These are phyloP conservation scores for Lasius fuliginosus DNA, from an alignment of 2,888 invertebrate genomes.

Conservation along the genomic window DNA sequence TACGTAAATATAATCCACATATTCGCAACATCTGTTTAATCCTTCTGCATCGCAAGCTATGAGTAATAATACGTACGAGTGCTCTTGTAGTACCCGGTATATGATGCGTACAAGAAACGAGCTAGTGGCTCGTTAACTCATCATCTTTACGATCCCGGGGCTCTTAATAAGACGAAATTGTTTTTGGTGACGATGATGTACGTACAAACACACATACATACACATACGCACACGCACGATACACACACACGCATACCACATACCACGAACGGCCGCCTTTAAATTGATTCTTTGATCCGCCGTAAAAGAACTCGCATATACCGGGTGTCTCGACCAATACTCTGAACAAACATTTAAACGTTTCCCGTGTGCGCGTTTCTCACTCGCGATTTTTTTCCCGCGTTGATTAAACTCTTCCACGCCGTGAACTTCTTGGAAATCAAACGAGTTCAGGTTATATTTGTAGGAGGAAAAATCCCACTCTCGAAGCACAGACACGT, in stretches of 20 bases:
- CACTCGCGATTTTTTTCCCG: conserved; percentile 3
- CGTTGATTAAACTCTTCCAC: conserved; percentile 32
- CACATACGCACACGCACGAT: not conserved
- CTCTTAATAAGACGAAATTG: conserved; percentile 74
- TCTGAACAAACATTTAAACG: not conserved
- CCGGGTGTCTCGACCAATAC: conserved; percentile 37
- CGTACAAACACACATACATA: not conserved
- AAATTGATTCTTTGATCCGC: conserved; percentile 65
- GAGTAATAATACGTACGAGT: not conserved
- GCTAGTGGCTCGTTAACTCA: conserved; percentile 59
- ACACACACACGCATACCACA: conserved; percentile 7
- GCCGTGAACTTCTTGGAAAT: conserved; percentile 34
- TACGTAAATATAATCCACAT: not conserved
- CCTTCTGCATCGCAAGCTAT: not conserved
- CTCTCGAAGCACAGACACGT: not conserved
- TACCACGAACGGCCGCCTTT: conserved; percentile 60
- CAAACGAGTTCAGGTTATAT: conserved; percentile 41
- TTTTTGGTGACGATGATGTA: conserved; percentile 66
- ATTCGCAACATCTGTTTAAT: not conserved
- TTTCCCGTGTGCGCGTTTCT: conserved; percentile 16
- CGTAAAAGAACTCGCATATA: conserved; percentile 42
- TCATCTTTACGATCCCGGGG: conserved; percentile 55
- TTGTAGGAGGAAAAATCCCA: conserved; percentile 31
- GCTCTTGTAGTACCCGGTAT: conserved; percentile 18
- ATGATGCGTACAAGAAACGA: conserved; percentile 41